These are phyloP conservation scores for Mobula birostris DNA, from an alignment of 2,113 vertebrate genomes.

Conservation along the genomic window DNA sequence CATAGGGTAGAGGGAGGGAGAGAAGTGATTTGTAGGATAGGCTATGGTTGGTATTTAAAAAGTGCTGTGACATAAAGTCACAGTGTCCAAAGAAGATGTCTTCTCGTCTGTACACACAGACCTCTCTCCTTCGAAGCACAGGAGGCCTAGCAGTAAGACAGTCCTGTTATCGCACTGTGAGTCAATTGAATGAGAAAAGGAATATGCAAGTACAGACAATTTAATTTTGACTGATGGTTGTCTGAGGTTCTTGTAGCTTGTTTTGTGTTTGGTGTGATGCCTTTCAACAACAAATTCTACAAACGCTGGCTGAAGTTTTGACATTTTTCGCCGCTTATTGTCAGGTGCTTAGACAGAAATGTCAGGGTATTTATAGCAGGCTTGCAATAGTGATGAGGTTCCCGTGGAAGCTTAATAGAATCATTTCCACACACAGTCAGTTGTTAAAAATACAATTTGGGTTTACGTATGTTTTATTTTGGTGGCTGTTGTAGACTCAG, in stretches of 20 bases:
- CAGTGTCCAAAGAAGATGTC: conserved; percentile 15
- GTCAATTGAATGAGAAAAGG: not conserved
- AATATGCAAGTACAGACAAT: not conserved
- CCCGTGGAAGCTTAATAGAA: not conserved
- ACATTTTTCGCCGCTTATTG: not conserved
- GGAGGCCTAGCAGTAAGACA: not conserved
- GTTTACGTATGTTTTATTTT: conserved; percentile 23
- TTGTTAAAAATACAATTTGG: conserved; percentile 19
- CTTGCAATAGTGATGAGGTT: not conserved
- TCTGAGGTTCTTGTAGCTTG: not conserved
- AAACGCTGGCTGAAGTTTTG: not conserved
- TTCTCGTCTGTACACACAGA: not conserved
- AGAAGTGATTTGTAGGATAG: not conserved
- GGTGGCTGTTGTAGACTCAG: not conserved
- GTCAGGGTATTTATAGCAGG: conserved; percentile 14
- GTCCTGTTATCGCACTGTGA: not conserved
- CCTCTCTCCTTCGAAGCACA: not conserved
- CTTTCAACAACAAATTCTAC: not conserved
- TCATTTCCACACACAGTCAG: conserved; percentile 13
- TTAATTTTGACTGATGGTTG: not conserved
- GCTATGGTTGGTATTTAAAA: not conserved
- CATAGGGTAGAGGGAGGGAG: not conserved
- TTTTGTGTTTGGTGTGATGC: not conserved
- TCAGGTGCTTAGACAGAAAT: not conserved
- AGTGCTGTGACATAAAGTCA: not conserved